phyloP scores from a whole-genome alignment of 2,797 vertebrate genomes.

The Selene dorsalis region DNA sequence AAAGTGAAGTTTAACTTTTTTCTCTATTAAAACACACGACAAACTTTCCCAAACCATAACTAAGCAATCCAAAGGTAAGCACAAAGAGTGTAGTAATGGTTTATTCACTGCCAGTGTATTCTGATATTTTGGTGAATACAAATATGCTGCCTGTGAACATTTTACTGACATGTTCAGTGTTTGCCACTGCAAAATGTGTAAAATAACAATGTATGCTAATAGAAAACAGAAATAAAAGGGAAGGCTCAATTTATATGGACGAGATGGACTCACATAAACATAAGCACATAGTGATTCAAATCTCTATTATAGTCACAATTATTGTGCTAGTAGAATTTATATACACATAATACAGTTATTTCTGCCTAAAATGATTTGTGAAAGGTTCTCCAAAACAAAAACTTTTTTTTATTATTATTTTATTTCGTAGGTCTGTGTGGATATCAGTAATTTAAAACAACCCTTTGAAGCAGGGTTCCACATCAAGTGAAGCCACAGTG shows the following conservation, averaged over 20 bases:
- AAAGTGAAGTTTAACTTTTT: neutral
- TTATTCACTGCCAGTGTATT: neutral
- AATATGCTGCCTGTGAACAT: too few species aligned
- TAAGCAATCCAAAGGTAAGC: neutral
- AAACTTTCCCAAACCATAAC: neutral
- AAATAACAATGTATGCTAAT: neutral
- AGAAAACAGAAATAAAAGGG: neutral
- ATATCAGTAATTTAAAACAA: conserved; percentile 61
- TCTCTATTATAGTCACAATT: neutral
- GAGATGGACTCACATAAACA: neutral
- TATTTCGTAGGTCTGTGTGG: conserved; percentile 21
- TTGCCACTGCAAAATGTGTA: neutral
- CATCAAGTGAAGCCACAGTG: conserved; percentile 49
- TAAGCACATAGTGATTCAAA: neutral
- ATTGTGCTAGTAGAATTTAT: neutral
- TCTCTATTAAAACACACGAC: neutral
- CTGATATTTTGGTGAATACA: too few species aligned
- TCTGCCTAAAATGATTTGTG: conserved; percentile 5
- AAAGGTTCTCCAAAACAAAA: conserved; percentile 25
- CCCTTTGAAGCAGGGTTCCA: conserved; percentile 55
- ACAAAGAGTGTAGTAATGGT: neutral
- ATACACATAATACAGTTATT: neutral
- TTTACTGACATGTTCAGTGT: too few species aligned
- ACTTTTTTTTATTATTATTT: conserved; percentile 5
- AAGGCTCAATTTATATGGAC: neutral